Evolutionary conservation across 2,888 invertebrate species (phyloP), one percentile per base, ranked within the genome.

Genomic region (Drosophila anomelani): DNA sequence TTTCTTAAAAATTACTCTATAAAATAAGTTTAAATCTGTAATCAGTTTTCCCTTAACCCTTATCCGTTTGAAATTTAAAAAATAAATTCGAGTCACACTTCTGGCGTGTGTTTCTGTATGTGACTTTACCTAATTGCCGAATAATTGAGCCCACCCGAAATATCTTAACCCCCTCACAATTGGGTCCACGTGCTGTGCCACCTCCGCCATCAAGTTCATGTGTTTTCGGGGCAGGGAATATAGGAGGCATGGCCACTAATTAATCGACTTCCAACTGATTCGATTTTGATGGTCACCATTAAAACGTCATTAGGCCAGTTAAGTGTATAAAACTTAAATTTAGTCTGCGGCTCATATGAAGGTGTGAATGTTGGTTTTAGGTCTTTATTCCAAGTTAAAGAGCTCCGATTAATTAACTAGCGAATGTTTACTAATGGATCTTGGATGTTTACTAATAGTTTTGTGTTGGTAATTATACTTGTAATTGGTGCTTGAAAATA

Each of bases 181-280:
- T 32, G 13, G 66, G 43, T 82, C 81, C 86, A 88, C 85, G 88
- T 88, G 88, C 88, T 82, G 32, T n/a, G 57, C 66, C 68, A 41
- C 61, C 58, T 74, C 51, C 41, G 41, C 46, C 64, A 54, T 57
- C 73, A 53, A 53, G 41, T 56, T 49, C 64, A 60, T 49, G 44
- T 41, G 26, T 32, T 34, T 43, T 34, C 43, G 60, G 68, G 39
- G 59, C 46, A 47, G 59, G 47, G 47, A 44, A 17, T 38, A 10
- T 15, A 46, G 46, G 62, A 39, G 76, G 72, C 78, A 54, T 47
- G 78, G 69, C 60, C 63, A 63, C 81, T 90, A 89, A 90, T 89
- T 90, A 90, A 90, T 90, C 85, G 90, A 88, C 80, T 85, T 79
- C 62, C 77, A 81, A 78, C 80, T 89, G 85, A 90, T 90, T 86